Percentiles rank a stretch among this genome's conserved stretches.
These are phyloP conservation scores for Celastrina argiolus DNA, from an alignment of 2,888 invertebrate species.

Conservation along the genomic window DNA sequence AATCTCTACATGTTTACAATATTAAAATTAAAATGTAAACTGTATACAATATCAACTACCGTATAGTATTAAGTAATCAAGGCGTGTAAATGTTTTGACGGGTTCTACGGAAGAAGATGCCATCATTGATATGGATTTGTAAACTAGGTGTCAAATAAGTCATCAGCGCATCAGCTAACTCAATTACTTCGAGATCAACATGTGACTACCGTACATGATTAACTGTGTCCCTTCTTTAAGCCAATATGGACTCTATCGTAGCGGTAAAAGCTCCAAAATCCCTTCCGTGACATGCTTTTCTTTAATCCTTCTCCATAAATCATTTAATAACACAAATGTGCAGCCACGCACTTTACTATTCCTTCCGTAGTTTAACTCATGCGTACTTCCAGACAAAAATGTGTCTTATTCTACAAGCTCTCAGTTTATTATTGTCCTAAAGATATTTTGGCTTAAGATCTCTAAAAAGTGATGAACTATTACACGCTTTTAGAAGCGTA, in stretches of 20 bases:
- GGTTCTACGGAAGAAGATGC: conserved; percentile 37
- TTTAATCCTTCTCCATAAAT: conserved; percentile 74
- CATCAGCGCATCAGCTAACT: conserved; percentile 75
- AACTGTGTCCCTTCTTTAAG: conserved; percentile 43
- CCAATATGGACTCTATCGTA: conserved; percentile 47
- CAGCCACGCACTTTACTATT: conserved; percentile 74
- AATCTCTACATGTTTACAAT: background rate
- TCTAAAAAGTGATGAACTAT: conserved; percentile 5
- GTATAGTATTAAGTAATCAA: conserved; percentile 9
- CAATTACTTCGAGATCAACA: conserved; percentile 76
- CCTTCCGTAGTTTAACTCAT: conserved; percentile 56
- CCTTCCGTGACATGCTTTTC: conserved; percentile 42
- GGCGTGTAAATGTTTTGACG: conserved; percentile 38
- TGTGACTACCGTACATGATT: conserved; percentile 72
- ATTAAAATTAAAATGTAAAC: conserved; percentile 1
- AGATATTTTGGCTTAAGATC: background rate
- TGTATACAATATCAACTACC: conserved; percentile 29
- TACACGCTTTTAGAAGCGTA: conserved; percentile 36
- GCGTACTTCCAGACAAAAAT: conserved; percentile 21
- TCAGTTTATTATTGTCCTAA: conserved; percentile 23
- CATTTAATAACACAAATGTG: conserved; percentile 77
- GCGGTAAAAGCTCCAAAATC: conserved; percentile 50
- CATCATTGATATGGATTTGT: conserved; percentile 42
- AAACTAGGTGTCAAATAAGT: conserved; percentile 74
- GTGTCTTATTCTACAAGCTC: conserved; percentile 8